Base-by-base conservation (phyloP, 2,113 vertebrate species). In the Zosterops hypoxanthus region DNA sequence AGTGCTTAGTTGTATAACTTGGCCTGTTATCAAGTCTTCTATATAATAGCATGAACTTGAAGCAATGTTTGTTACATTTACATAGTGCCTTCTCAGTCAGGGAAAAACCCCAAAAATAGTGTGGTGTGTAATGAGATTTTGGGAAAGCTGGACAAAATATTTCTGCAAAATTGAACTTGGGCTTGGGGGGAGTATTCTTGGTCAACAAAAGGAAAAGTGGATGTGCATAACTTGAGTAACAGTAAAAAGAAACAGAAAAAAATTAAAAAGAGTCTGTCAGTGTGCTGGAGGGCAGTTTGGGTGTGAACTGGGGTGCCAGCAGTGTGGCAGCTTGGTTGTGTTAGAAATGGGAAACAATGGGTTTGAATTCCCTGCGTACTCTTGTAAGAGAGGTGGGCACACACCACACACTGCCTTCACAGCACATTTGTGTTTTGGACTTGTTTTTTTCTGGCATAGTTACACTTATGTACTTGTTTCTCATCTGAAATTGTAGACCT, bases 331-430 rank as follows among this genome's bases (percentile, higher is more conserved):
- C 21, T 33, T 41, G 16, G 21, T 52, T 61, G 29, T 14, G 9
- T 55, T 71, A 71, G 76, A 63, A 88, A 66, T 29, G n/a, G 42
- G 42, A 79, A 85, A 29, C 7, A 31, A 23, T 0, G 2, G 9
- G 46, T 82, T 78, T 21, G 23, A 34, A 17, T 89, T 78, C 53
- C 41, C 33, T 65, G 13, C 0, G 0, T 39, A 2, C 20, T 47
- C 36, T 20, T 61, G 66, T 24, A n/a, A 0, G 4, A 44, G 49
- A 59, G 66, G 16, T 53, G 59, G 50, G 46, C 49, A 23, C 13
- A 2, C 5, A 0, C 29, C 49, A 23, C 13, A 2, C 5, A 0
- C 29, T 65, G 50, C 41, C 42, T 91, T 57, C 47, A 9, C 20
- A 31, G 33, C 22, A 44, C 47, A 42, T 61, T 85, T 69, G 29